These are phyloP conservation scores for Graphium colonna DNA, from an alignment of 2,888 invertebrate genomes.

Conservation along the genomic window DNA sequence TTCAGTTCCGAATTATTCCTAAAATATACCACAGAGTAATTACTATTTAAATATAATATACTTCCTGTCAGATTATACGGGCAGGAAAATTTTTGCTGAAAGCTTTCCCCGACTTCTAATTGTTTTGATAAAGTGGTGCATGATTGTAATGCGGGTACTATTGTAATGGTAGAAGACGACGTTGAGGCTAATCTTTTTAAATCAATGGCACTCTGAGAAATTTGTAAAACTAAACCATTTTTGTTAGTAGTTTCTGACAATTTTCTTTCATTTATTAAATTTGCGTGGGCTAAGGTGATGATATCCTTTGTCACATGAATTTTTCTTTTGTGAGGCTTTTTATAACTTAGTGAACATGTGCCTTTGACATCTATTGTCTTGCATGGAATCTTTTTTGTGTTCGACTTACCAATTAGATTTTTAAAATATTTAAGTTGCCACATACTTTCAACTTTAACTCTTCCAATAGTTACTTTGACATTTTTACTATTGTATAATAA, in stretches of 20 bases:
- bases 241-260: neutral
- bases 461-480: slow-evolving; percentile 3
- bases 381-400: too few relatives aligned
- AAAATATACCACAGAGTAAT: neutral
- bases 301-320: neutral
- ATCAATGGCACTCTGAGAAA: neutral
- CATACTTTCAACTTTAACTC: neutral
- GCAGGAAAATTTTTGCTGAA: neutral
- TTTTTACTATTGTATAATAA: neutral
- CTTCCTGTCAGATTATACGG: neutral
- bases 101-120: neutral
- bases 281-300: neutral
- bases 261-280: neutral
- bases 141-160: neutral
- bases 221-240: neutral
- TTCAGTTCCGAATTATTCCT: neutral
- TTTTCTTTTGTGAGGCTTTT: neutral
- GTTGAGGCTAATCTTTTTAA: neutral
- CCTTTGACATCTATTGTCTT: too few relatives aligned
- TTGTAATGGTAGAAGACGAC: neutral
- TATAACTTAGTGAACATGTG: too few relatives aligned
- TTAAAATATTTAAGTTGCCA: neutral
- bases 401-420: neutral
- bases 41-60: neutral
- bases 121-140: neutral